Evolutionary conservation across 2,888 invertebrate species (phyloP).

Genomic region (Athripsodes cinereus): DNA sequence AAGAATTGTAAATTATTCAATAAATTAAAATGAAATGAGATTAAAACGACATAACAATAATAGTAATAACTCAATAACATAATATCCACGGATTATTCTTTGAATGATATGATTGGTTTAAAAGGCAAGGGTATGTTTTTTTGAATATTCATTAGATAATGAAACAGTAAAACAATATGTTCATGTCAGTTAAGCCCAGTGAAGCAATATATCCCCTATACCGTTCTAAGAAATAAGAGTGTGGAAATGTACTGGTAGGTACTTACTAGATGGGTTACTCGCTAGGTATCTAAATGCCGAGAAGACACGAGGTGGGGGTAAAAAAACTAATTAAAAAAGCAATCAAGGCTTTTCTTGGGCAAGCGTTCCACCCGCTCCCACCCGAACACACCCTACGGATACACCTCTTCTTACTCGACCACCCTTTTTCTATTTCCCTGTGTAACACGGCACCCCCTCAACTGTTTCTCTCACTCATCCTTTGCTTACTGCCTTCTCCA

Average conservation of each 20-base stretch:
- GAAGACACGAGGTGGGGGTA: constrained; percentile 20
- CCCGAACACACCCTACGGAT: constrained; percentile 9
- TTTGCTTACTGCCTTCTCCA: constrained; percentile 3
- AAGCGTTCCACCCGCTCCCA: constrained; percentile 20
- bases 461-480: background rate
- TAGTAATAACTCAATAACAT: no score
- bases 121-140: no score
- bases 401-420: background rate
- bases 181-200: no score
- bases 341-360: constrained; percentile 28
- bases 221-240: background rate
- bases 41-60: no score
- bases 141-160: no score
- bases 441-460: background rate
- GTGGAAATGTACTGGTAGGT: background rate
- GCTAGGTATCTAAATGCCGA: constrained; percentile 2
- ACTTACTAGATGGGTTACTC: background rate
- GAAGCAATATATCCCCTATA: no score
- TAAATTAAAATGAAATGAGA: no score
- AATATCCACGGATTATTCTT: no score
- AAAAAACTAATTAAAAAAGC: constrained; percentile 29
- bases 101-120: no score
- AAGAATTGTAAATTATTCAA: no score
- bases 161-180: no score
- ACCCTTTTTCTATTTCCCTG: constrained; percentile 5